Conservation (phyloP, 2,113 vertebrate species). For the Pelecanoides urinatrix region DNA sequence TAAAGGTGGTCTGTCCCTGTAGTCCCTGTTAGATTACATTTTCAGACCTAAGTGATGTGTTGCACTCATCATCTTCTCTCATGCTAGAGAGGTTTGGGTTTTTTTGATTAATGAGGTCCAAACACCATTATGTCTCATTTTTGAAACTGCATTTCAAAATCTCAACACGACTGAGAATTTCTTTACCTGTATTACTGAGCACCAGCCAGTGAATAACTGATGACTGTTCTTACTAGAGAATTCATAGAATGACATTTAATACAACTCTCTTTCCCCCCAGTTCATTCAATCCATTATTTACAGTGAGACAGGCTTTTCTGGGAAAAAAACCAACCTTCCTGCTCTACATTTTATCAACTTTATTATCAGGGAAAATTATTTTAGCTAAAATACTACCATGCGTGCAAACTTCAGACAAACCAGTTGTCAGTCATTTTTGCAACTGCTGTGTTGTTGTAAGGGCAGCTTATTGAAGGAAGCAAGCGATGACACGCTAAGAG, state of each 20-base stretch:
- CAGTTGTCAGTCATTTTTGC: background rate
- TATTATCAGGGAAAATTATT: background rate
- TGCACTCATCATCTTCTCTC: background rate
- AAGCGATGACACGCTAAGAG: background rate
- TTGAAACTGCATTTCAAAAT: background rate
- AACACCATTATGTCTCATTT: background rate
- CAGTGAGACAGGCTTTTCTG: background rate
- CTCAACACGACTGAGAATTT: background rate
- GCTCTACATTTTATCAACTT: background rate
- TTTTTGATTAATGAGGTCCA: background rate
- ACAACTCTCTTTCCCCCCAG: fast-evolving
- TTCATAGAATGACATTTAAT: background rate
- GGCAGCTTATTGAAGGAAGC: background rate
- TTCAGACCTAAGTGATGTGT: background rate
- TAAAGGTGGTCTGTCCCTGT: background rate
- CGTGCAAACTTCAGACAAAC: background rate
- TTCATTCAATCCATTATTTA: background rate
- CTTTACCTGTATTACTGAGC: background rate
- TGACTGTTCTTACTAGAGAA: background rate
- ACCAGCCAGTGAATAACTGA: background rate
- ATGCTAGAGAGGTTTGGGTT: background rate
- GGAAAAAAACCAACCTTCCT: background rate
- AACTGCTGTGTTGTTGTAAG: fast-evolving
- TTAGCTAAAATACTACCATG: fast-evolving
- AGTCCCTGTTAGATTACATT: background rate